Evolutionary conservation across 2,888 invertebrate species (phyloP).

Genomic region (Ligdia adustata): DNA sequence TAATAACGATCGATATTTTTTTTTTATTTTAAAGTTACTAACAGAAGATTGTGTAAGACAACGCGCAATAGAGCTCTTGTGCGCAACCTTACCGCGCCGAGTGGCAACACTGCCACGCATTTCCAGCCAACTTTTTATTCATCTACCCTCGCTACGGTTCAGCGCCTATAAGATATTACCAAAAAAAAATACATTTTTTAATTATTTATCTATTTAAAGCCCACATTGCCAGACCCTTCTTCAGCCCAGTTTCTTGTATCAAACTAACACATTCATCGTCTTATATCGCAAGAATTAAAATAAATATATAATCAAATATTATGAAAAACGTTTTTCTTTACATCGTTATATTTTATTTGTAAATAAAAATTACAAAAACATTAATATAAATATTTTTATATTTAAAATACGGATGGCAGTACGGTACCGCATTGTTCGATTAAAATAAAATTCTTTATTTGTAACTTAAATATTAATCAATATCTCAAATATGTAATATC

Average conservation of each 20-base stretch:
- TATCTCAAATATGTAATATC: too few species aligned
- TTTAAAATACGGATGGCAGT: conserved; percentile 9
- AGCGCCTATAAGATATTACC: conserved; percentile 74
- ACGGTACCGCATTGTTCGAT: too few species aligned
- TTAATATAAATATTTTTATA: conserved; percentile 1
- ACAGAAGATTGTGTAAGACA: not conserved
- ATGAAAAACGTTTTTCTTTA: not conserved
- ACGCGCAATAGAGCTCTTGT: conserved; percentile 19
- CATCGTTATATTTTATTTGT: conserved; percentile 11
- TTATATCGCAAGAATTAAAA: conserved; percentile 11
- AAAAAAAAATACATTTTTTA: conserved; percentile 69
- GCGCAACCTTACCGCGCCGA: conserved; percentile 66
- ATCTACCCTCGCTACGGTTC: conserved; percentile 66
- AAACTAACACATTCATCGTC: conserved; percentile 2
- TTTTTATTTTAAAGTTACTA: not conserved
- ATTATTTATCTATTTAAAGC: conserved; percentile 54
- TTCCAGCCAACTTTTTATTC: conserved; percentile 61
- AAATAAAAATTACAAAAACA: conserved; percentile 17
- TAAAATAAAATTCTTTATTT: too few species aligned
- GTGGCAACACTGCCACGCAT: conserved; percentile 69
- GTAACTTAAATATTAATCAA: too few species aligned
- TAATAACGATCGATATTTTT: too few species aligned
- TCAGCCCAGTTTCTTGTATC: conserved; percentile 19
- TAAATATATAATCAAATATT: conserved; percentile 2
- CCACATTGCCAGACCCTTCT: conserved; percentile 53